Percentiles rank a stretch among this genome's conserved stretches.
These are phyloP conservation scores for Morpho deidamia DNA, from an alignment of 2,888 invertebrate genomes.

Conservation along the genomic window DNA sequence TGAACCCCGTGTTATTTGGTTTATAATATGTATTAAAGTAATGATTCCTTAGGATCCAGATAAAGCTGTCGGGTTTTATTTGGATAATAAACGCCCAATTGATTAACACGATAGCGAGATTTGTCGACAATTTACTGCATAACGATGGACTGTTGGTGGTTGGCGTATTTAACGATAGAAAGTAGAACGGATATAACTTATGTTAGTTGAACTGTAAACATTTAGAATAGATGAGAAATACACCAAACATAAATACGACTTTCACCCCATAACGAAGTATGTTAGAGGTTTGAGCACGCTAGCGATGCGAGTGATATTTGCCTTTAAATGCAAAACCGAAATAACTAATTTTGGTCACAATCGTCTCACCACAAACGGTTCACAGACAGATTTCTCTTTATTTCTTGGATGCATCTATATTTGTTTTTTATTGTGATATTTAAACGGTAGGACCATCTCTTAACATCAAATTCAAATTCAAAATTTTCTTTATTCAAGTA, in stretches of 20 bases:
- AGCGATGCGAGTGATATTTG: not conserved
- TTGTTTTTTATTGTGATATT: too few relatives aligned
- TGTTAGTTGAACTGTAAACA: slow-evolving; percentile 19
- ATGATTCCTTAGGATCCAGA: too few relatives aligned
- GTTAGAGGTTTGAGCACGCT: slow-evolving; percentile 14
- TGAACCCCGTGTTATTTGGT: too few relatives aligned
- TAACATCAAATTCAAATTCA: too few relatives aligned
- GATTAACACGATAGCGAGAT: slow-evolving; percentile 3
- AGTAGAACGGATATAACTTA: slow-evolving; percentile 21
- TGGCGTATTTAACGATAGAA: slow-evolving; percentile 21
- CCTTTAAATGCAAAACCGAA: too few relatives aligned
- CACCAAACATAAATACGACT: slow-evolving; percentile 24
- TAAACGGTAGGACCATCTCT: too few relatives aligned
- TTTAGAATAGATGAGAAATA: slow-evolving; percentile 27
- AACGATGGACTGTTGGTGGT: slow-evolving; percentile 6
- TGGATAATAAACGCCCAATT: not conserved
- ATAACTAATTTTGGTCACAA: too few relatives aligned
- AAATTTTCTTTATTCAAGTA: too few relatives aligned
- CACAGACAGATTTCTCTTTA: too few relatives aligned
- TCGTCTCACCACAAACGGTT: too few relatives aligned
- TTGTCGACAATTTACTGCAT: slow-evolving; percentile 10
- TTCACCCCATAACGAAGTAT: slow-evolving; percentile 19
- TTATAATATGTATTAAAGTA: not conserved
- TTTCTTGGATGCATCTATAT: too few relatives aligned
- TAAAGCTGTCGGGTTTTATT: not conserved